A percentile compares a stretch with the other conserved stretches of the same genome.
phyloP scores from a whole-genome alignment of 1,140 invertebrate genomes.

The Drosophila parvula region DNA sequence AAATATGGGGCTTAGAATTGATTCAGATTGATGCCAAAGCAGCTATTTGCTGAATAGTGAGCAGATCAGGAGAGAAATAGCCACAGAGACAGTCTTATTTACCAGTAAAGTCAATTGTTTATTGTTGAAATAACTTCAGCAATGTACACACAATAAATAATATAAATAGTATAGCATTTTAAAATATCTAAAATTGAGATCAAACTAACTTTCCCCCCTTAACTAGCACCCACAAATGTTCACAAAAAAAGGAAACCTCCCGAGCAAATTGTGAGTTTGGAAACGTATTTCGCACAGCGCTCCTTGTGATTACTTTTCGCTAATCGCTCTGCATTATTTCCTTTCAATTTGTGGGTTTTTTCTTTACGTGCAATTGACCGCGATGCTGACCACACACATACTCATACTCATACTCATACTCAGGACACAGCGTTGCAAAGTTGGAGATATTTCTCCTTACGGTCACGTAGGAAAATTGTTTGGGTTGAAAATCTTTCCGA shows the following conservation, averaged over 20 bases:
- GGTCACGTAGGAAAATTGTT: slow-evolving; percentile 75
- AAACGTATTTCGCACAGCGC: slow-evolving; percentile 52
- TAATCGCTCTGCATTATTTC: slow-evolving; percentile 79
- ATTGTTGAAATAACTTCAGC: background rate
- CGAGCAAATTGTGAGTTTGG: slow-evolving; percentile 59
- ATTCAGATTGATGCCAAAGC: slow-evolving; percentile 40
- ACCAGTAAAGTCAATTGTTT: background rate
- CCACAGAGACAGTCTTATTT: background rate
- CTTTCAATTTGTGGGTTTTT: slow-evolving; percentile 79
- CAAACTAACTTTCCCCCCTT: background rate
- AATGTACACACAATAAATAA: background rate
- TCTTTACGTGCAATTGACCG: slow-evolving; percentile 71
- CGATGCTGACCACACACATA: slow-evolving; percentile 50
- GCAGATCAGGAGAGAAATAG: background rate
- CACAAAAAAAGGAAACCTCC: background rate
- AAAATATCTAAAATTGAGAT: slow-evolving; percentile 25
- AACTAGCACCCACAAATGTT: background rate
- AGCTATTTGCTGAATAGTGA: slow-evolving; percentile 1
- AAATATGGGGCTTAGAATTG: slow-evolving; percentile 51
- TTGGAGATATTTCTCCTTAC: slow-evolving; percentile 41
- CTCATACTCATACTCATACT: slow-evolving; percentile 2
- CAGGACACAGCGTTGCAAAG: slow-evolving; percentile 1
- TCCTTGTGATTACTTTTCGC: slow-evolving; percentile 80
- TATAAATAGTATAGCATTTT: background rate
- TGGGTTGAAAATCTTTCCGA: slow-evolving; percentile 69